Conservation (phyloP, 2,888 invertebrate genomes). For the Tipula confusa region DNA sequence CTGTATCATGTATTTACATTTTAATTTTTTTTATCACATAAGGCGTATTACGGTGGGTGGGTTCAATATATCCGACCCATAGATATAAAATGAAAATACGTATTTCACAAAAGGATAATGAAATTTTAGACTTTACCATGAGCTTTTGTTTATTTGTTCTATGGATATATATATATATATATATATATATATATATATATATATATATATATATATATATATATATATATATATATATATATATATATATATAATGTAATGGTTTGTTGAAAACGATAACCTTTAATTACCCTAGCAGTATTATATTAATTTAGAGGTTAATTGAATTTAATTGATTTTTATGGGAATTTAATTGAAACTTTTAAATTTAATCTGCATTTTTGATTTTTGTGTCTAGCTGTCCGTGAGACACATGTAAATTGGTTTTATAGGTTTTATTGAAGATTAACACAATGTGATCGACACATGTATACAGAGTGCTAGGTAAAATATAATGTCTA, state of each 20-base stretch:
- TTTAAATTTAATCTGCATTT: background rate
- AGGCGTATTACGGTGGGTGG: background rate
- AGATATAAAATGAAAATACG: background rate
- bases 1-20: background rate
- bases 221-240: too few relatives aligned
- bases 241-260: too few relatives aligned
- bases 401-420: too few relatives aligned
- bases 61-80: background rate
- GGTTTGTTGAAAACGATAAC: background rate
- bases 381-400: too few relatives aligned
- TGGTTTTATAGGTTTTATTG: too few relatives aligned
- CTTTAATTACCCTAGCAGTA: background rate
- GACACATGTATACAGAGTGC: background rate
- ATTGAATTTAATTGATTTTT: background rate
- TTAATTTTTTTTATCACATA: background rate
- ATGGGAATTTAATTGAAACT: background rate
- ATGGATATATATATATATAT: too few relatives aligned
- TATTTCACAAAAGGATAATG: background rate
- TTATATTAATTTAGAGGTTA: background rate
- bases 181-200: too few relatives aligned
- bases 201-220: too few relatives aligned
- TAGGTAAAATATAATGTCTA: background rate
- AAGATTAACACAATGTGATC: too few relatives aligned
- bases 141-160: too few relatives aligned
- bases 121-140: background rate